Conservation (phyloP, 2,888 invertebrate genomes). For the Drosophila tanythrix region DNA sequence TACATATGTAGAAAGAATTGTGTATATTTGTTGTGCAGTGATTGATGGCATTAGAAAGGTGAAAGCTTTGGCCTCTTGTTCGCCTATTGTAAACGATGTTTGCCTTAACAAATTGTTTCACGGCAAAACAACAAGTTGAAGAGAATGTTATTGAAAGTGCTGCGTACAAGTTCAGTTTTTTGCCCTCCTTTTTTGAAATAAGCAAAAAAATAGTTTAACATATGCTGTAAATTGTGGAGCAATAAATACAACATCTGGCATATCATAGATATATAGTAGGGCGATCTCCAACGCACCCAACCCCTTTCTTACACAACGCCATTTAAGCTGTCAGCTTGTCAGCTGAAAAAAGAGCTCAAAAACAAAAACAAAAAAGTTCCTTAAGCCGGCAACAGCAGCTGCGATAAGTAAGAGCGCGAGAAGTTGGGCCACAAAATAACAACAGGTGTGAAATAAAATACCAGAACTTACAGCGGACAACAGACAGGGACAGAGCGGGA, state of each 20-base stretch:
- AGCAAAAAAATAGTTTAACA: constrained; percentile 5
- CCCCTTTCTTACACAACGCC: constrained; percentile 22
- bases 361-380: constrained; percentile 6
- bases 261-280: constrained; percentile 18
- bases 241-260: constrained; percentile 31
- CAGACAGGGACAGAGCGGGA: constrained; percentile 5
- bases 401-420: constrained; percentile 25
- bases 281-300: constrained; percentile 10
- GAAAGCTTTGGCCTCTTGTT: constrained; percentile 40
- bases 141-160: constrained; percentile 13
- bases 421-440: constrained; percentile 28
- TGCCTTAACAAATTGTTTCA: constrained; percentile 26
- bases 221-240: constrained; percentile 5
- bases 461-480: constrained; percentile 35
- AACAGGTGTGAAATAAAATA: constrained; percentile 68
- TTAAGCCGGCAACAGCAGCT: constrained; percentile 32
- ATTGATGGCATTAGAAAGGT: constrained; percentile 58
- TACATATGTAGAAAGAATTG: background rate
- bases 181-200: background rate
- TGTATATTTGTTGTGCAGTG: constrained; percentile 17
- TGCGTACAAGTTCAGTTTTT: background rate
- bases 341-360: background rate
- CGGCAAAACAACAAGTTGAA: constrained; percentile 1
- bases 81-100: constrained; percentile 13
- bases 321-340: constrained; percentile 66